Evolutionary conservation across 64 coral and sea anemone species (phyloP), one percentile per base, ranked within the genome.

Genomic region (Montipora foliosa): DNA sequence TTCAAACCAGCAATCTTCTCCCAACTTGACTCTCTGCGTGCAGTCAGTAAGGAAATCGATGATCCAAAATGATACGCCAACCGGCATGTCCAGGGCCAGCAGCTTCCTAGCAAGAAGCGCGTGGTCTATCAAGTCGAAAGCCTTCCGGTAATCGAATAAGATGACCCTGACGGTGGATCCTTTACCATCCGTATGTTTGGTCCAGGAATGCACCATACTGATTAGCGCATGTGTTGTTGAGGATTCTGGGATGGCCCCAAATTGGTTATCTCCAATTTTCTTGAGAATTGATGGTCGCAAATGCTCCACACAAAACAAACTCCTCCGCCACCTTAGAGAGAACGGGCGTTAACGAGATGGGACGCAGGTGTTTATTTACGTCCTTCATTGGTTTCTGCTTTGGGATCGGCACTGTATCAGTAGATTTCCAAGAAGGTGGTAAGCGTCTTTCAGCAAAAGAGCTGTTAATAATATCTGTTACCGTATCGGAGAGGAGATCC

Each of bases 301-400:
- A 19, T 71, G 19, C 3, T 71, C 5, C 68, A 19, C 68, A 71
- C 20, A 17, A 71, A 71, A 29, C 74, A 76, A 76, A 82, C 59
- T 82, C 50, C 79, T 82, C 49, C 79, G 25, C 79, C 49, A 82
- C 59, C 59, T 59, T 64, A 58, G 79, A 64, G 49, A 55, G 29
- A 82, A 82, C 59, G 50, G 79, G 24, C 24, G 20, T 24, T 64
- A 82, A 82, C 25, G 49, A 59, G 59, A 82, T 82, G 24, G 76
- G 46, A 78, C 76, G 5, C 71, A 74, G n/a, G 9, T 74, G 71
- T 74, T 74, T 44, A 74, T 74, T 74, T 74, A 74, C 71, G 71
- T 74, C 71, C 71, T 44, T 74, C 0, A 24, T 74, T 74, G 71
- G 71, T 24, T 74, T 74, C 71, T 74, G 71, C 71, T 74, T 74